Base-by-base conservation (phyloP, 2,113 vertebrate species). In the Tragelaphus buxtoni region DNA sequence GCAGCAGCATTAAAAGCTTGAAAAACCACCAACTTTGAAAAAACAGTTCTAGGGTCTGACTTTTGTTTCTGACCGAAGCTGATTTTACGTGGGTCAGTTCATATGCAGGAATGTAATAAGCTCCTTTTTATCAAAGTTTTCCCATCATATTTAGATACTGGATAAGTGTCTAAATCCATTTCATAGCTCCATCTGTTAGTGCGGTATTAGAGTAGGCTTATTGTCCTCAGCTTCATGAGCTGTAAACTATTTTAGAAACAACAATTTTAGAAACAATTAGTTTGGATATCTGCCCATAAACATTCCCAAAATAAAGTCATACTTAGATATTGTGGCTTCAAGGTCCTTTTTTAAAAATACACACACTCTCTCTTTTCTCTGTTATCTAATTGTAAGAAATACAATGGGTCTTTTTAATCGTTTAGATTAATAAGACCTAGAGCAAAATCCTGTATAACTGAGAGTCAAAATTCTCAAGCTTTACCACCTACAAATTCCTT, bases 221-320 rank as follows among this genome's bases (percentile, higher is more conserved):
- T 83, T 97, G 85, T 95, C 60, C 55, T 94, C 65, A 17, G 88
- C n/a, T 76, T 65, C 63, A n/a, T 77, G 51, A 88, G 28, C 81
- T 86, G 12, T 92, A 65, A 91, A 90, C 60, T 51, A 58, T 97
- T 96, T 97, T 94, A 80, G 91, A 91, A 96, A 81, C 35, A 17
- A 47, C 84, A 93, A 53, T 42, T 91, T 80, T 80, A 92, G 60
- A 90, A 95, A 97, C 93, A 91, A 82, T 96, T 77, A 82, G 51
- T 76, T 94, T 97, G 96, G 77, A 61, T 88, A 81, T 79, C 77
- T 95, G 96, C 97, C 96, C 93, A 88, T 32, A n/a, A 79, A 58
- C 39, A 51, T 86, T 95, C 47, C 69, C 51, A 77, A 95, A 95
- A 96, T 95, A 97, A 93, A 97, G 4, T n/a, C 58, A 28, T 76